Evolutionary conservation across 1,140 invertebrate species (phyloP).

Genomic region (Pemphigus obesinymphae): DNA sequence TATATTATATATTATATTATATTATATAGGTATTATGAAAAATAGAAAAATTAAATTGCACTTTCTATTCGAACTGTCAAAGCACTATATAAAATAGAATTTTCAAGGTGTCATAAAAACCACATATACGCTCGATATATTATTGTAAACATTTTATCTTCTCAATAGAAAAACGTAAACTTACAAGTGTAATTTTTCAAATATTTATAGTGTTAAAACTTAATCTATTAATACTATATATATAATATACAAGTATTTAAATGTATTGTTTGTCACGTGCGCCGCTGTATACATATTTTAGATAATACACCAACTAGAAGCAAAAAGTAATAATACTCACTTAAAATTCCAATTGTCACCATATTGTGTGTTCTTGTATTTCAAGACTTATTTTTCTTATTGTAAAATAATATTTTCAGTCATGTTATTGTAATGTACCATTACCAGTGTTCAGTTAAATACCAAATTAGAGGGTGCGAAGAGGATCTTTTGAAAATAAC

Average conservation of each 20-base stretch:
- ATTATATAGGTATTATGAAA: not conserved
- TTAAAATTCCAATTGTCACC: slow-evolving; percentile 16
- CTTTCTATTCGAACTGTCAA: slow-evolving; percentile 28
- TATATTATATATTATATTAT: not conserved
- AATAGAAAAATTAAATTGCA: not conserved
- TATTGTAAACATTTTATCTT: not conserved
- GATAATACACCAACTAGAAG: not conserved
- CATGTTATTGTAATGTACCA: not conserved
- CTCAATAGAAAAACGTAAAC: not conserved
- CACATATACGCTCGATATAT: not conserved
- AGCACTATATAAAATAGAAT: not conserved
- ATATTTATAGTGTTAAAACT: too few species aligned
- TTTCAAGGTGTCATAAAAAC: not conserved
- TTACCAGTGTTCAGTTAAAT: not conserved
- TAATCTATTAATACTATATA: too few species aligned
- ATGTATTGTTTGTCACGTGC: slow-evolving; percentile 28
- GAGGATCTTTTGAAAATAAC: not conserved
- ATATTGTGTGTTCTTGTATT: not conserved
- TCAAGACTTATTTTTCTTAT: not conserved
- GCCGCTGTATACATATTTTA: not conserved
- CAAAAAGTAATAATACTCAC: not conserved
- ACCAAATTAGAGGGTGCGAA: not conserved
- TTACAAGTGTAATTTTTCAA: too few species aligned
- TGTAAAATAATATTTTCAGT: slow-evolving; percentile 18
- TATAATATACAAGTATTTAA: too few species aligned